Evolutionary conservation across 2,888 invertebrate species (phyloP).

Genomic region (Trachelus iudaicus): DNA sequence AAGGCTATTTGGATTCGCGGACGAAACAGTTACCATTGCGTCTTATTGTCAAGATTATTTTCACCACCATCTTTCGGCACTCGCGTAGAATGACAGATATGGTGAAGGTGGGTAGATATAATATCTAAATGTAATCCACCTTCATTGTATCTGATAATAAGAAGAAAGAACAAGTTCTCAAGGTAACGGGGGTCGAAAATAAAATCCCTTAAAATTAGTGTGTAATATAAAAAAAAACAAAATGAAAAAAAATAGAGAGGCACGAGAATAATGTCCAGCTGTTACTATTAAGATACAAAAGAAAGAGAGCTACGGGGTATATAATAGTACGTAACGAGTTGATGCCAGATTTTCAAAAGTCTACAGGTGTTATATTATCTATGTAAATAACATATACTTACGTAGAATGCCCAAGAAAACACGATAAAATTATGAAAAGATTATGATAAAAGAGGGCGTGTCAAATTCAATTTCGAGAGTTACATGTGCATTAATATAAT

Average conservation of each 20-base stretch:
- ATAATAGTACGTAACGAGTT: neutral
- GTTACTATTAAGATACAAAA: neutral
- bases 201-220: neutral
- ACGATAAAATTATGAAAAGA: neutral
- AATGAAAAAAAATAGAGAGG: neutral
- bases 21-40: neutral
- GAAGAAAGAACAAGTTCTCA: neutral
- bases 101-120: neutral
- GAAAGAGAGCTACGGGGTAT: neutral
- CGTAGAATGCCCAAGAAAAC: neutral
- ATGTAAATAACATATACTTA: neutral
- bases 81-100: neutral
- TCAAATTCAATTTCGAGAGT: neutral
- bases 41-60: neutral
- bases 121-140: neutral
- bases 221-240: neutral
- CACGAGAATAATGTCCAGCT: neutral
- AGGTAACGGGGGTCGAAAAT: neutral
- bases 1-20: neutral
- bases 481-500: neutral
- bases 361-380: neutral
- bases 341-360: neutral
- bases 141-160: neutral
- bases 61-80: neutral
- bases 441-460: neutral